Evolutionary conservation across 2,113 vertebrate species (phyloP), one percentile per base, ranked within the genome.

Genomic region (Corythornis madagascariensis): DNA sequence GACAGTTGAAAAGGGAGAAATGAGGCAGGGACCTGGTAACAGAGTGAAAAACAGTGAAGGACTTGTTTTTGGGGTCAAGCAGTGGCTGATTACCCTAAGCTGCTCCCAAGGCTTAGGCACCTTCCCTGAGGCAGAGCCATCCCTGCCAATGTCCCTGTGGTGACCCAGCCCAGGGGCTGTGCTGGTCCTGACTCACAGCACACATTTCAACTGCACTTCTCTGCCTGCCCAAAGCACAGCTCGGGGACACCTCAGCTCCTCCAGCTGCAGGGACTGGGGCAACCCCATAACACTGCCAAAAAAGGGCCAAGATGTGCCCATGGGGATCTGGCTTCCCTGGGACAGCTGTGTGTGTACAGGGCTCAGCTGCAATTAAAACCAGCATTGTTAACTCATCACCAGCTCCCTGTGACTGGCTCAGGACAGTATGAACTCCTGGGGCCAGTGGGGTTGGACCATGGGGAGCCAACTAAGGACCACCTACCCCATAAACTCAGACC

Each of bases 351-450:
- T 70, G 29, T 2, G 1, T 33, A 6, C 21, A 1, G 18, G 38
- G 57, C 45, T 81, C 1, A 0, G 48, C 63, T 86, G 43, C 67
- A 72, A 8, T 52, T 52, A 61, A 72, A 72, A 3, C 19, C 53
- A 5, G n/a, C 1, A 0, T 22, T 63, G 13, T 42, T 52, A 60
- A 72, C 35, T 55, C 0, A 0, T 31, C 65, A n/a, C 47, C 0
- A 0, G n/a, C n/a, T 10, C 52, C 55, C 59, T 61, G 50, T 24
- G 55, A 28, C 64, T 59, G 83, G 38, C 70, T 53, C 56, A 43
- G 45, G 59, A 42, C 14, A 52, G 13, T 8, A 31, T 17, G 25
- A 47, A 66, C 11, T 22, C 43, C 38, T 25, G 38, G 56, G 52
- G 20, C 45, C 40, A 48, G 56, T 2, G 4, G 17, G 13, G 2